Evolutionary conservation across 2,113 vertebrate species (phyloP), one percentile per base, ranked within the genome.

Genomic region (Physeter macrocephalus): DNA sequence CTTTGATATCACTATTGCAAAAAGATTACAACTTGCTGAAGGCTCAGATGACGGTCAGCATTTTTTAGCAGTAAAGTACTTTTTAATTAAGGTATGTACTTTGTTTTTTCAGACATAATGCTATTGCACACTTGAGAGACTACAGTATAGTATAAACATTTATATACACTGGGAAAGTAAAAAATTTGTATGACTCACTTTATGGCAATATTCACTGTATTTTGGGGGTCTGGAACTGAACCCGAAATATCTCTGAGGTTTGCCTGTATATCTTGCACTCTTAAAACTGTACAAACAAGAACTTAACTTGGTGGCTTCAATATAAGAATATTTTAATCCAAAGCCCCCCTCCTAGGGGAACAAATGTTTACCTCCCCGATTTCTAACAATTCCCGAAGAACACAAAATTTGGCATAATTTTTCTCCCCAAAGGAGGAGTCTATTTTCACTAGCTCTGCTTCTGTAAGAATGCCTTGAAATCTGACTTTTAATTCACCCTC

Each of bases 181-280:
- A 77, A 80, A 2, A 23, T 36, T n/a, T 6, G 1, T n/a, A 11
- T 1, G 0, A 14, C 20, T 14, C 6, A 0, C 34, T 23, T 78
- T 25, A 78, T 25, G 8, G 31, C 31, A 34, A 3, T 6, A 29
- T 34, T 52, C 29, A 46, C 17, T 54, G 23, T 14, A 8, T 34
- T 14, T 1, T 10, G 49, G 52, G 52, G 49, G 6, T 36, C 20
- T 54, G 49, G 11, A 14, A n/a, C 46, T 52, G 75, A 75, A 31
- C 43, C 72, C 46, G 15, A 13, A 0, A 1, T 80, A 15, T 25
- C 77, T 36, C 77, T 57, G 34, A 80, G n/a, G 20, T 36, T 20
- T 36, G 77, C 21, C 77, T 80, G 34, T 54, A 12, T 8, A 36
- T 36, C 34, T 59, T 66, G 34, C 31, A 75, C 39, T 61, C 66